Evolutionary conservation across 2,888 invertebrate genomes (phyloP).

Genomic region (Polydrusus pterygomalis): DNA sequence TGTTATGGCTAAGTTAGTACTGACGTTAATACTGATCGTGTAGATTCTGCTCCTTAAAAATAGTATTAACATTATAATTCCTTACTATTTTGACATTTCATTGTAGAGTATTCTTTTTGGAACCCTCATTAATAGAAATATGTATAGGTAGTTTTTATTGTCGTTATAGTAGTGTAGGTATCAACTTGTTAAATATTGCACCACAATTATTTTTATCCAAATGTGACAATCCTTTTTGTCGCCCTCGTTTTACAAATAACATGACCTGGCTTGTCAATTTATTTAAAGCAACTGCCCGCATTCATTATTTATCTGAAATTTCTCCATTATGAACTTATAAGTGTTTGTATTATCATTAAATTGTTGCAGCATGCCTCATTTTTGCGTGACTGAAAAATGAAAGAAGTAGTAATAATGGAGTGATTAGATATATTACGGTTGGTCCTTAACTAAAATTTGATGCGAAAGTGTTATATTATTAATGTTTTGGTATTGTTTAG

Average conservation of each 20-base stretch:
- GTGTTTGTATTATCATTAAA: too few species aligned
- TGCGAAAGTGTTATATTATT: not conserved
- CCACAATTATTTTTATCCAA: slow-evolving; percentile 1
- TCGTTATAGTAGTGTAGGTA: not conserved
- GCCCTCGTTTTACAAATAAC: not conserved
- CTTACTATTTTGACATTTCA: too few species aligned
- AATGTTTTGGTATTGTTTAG: too few species aligned
- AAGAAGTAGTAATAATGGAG: not conserved
- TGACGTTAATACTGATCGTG: too few species aligned
- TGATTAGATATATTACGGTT: slow-evolving; percentile 5
- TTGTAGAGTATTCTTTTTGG: too few species aligned
- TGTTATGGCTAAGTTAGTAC: too few species aligned
- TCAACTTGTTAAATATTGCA: slow-evolving; percentile 24
- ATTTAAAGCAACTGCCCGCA: slow-evolving; percentile 1
- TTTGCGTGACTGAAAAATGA: too few species aligned
- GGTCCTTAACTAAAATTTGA: slow-evolving; percentile 6
- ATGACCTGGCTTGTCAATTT: slow-evolving; percentile 1
- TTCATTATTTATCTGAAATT: slow-evolving; percentile 3
- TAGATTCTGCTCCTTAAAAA: too few species aligned
- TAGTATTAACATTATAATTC: too few species aligned
- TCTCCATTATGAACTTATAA: not conserved
- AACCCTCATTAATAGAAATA: too few species aligned
- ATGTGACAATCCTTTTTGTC: not conserved
- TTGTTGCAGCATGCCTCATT: too few species aligned
- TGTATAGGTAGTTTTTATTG: not conserved